phyloP scores from a whole-genome alignment of 1,140 invertebrate genomes.

The Bombus haemorrhoidalis region DNA sequence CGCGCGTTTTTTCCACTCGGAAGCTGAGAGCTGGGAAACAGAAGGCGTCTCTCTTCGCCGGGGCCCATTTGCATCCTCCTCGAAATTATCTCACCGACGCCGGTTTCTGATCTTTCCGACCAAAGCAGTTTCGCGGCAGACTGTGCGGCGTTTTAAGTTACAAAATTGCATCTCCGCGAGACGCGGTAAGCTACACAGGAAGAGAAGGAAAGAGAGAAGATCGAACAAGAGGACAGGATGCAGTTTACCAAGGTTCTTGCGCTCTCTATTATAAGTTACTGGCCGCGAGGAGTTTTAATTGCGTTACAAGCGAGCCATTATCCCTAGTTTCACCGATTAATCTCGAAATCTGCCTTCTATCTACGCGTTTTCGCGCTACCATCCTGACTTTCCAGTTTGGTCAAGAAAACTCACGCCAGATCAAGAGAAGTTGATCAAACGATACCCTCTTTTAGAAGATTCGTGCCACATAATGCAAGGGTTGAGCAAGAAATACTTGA shows the following conservation, averaged over 20 bases:
- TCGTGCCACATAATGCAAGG: no score
- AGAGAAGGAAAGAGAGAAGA: neutral
- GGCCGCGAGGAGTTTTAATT: slow-evolving; percentile 35
- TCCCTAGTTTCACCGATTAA: slow-evolving; percentile 40
- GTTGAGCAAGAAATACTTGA: no score
- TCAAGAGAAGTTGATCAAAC: neutral
- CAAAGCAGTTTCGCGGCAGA: neutral
- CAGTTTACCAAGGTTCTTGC: neutral
- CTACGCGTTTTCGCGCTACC: neutral
- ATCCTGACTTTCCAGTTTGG: no score
- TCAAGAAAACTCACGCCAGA: no score
- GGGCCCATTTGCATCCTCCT: slow-evolving; percentile 49
- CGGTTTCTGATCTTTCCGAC: slow-evolving; percentile 27
- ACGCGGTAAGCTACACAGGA: neutral
- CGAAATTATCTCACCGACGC: slow-evolving; percentile 55
- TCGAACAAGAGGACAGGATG: neutral
- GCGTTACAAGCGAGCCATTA: slow-evolving; percentile 37
- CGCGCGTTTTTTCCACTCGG: neutral
- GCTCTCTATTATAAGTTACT: slow-evolving; percentile 29
- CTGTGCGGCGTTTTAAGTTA: slow-evolving; percentile 17
- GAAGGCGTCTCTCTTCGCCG: slow-evolving; percentile 17
- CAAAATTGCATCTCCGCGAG: slow-evolving; percentile 9
- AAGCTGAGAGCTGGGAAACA: neutral
- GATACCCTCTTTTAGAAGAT: no score
- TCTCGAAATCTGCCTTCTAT: slow-evolving; percentile 41